These are phyloP conservation scores for Bradypus variegatus DNA, from an alignment of 2,797 vertebrate species.

Conservation along the genomic window DNA sequence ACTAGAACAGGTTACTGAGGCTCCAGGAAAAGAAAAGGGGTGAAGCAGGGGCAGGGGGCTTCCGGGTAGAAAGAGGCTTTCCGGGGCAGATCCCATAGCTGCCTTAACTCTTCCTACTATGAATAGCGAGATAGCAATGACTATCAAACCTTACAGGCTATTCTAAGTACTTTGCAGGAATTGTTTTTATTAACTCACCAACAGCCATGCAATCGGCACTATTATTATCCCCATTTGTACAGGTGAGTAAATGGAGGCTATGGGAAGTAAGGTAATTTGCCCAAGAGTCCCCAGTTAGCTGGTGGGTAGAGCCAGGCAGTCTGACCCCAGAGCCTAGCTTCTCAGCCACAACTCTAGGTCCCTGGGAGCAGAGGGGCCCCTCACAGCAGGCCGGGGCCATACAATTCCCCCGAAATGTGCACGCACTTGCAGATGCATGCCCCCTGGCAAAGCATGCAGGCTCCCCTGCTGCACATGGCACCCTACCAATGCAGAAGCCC, in stretches of 20 bases:
- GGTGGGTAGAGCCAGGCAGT: not conserved
- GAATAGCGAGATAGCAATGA: not conserved
- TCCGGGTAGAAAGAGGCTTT: not conserved
- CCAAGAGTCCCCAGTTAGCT: not conserved
- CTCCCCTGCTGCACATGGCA: rapidly evolving
- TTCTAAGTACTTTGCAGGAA: not conserved
- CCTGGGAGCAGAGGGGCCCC: not conserved
- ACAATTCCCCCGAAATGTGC: rapidly evolving
- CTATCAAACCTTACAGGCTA: rapidly evolving
- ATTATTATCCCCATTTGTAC: no score
- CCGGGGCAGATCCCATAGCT: not conserved
- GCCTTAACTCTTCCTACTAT: not conserved
- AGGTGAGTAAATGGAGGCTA: not conserved
- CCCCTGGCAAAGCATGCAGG: not conserved
- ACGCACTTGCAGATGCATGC: not conserved
- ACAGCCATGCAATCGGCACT: rapidly evolving
- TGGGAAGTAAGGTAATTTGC: not conserved
- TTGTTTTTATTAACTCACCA: not conserved
- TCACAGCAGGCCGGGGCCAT: not conserved
- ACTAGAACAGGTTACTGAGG: not conserved
- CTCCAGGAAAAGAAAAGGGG: not conserved
- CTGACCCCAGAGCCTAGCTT: not conserved
- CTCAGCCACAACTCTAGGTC: not conserved
- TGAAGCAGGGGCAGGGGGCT: not conserved
- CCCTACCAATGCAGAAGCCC: not conserved